Percentiles rank a stretch among this genome's conserved stretches.
Conservation (phyloP, 2,888 invertebrate species). For the Drosophila trichaetosa region DNA sequence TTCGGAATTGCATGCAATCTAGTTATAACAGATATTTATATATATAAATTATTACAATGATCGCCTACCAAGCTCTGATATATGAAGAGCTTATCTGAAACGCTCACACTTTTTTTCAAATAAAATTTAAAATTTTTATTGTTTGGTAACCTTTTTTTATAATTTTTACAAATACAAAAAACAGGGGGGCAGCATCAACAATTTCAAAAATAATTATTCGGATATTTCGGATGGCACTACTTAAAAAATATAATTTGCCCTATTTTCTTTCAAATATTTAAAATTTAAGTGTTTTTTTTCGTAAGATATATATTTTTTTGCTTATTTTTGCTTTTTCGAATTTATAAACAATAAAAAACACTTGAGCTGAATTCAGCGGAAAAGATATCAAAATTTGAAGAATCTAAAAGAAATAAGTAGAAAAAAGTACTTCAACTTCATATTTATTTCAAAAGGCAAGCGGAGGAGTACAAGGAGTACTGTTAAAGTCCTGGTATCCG, state of each 20-base stretch:
- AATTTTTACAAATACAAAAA: background rate
- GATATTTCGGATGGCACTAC: background rate
- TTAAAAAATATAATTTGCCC: background rate
- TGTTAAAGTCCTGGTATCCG: conserved; percentile 3
- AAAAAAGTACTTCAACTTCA: background rate
- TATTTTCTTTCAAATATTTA: background rate
- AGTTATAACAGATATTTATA: background rate
- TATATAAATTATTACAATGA: background rate
- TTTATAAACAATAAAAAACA: background rate
- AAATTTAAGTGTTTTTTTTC: background rate
- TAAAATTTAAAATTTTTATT: no score
- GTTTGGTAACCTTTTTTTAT: background rate
- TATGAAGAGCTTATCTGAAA: background rate
- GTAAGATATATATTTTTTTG: no score
- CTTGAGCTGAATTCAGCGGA: background rate
- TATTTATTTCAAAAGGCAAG: background rate
- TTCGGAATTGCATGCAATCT: background rate
- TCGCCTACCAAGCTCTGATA: background rate
- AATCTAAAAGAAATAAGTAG: background rate
- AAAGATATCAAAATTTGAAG: background rate
- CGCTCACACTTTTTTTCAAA: no score
- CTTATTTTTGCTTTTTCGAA: background rate
- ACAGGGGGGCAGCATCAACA: background rate
- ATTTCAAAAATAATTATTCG: background rate
- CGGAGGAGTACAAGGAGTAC: background rate